Evolutionary conservation across 2,888 invertebrate genomes (phyloP), one percentile per base, ranked within the genome.

Genomic region (Petrolisthes cinctipes): DNA sequence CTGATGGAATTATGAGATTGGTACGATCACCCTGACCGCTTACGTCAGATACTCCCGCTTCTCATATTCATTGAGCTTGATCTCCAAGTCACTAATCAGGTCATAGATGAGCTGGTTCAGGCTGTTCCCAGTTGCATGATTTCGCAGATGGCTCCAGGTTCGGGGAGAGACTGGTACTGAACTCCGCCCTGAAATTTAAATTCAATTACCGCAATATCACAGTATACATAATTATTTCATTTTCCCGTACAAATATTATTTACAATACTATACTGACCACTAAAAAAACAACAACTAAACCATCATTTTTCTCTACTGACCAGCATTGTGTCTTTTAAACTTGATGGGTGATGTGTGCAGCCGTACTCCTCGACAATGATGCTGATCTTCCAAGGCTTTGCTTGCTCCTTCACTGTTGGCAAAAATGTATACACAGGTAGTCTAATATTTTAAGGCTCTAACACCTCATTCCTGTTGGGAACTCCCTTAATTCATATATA

Each of bases 1-100:
- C 17, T 11, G 66, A 66, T 66, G 11, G 66, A 14, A 66, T 17
- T 66, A 66, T 66, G 66, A 66, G 1, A 66, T 14, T 17, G 11
- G 66, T 66, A 14, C 17, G 66, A 66, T 14, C 61, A 17, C 11
- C 61, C 17, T 17, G 1, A 9, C 37, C 17, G 2, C 54, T 81
- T 4, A 83, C 82, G 71, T 83, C 53, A 83, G 51, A 61, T 53
- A 57, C 53, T 73, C 9, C 4, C 83, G 73, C 73, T 71, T 71
- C 56, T 73, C 56, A 71, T 23, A 83, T 53, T 83, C 83, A 11
- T 73, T 6, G 23, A n/a, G 73, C 54, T n/a, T 71, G 51, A 83
- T 71, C 75, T 83, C 56, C 51, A 83, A 73, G n/a, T 68, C 68
- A 14, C n/a, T n/a, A 71, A 71, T 71, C n/a, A 71, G 71, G n/a